These are phyloP conservation scores for Lacanobia wlatinum DNA, from an alignment of 2,888 invertebrate species.

Conservation along the genomic window DNA sequence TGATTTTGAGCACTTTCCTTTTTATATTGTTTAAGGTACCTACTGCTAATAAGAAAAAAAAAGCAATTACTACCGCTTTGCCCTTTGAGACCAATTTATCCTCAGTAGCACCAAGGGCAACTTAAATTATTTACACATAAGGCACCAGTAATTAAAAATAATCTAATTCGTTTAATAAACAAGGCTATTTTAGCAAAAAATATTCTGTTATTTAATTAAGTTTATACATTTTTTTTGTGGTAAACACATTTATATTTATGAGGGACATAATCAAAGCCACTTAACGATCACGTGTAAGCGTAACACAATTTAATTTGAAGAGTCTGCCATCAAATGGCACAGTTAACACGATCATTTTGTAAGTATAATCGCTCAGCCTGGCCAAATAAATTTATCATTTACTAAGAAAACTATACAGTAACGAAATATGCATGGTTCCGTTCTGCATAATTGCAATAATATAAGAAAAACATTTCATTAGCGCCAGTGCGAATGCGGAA, in stretches of 20 bases:
- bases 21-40: conserved; percentile 44
- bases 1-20: conserved; percentile 69
- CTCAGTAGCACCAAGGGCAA: background rate
- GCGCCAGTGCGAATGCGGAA: background rate
- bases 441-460: conserved; percentile 10
- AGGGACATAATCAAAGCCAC: background rate
- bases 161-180: background rate
- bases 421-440: background rate
- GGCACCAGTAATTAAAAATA: background rate
- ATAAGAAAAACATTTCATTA: conserved; percentile 11
- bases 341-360: conserved; percentile 15
- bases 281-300: conserved; percentile 8
- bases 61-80: background rate
- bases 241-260: conserved; percentile 5
- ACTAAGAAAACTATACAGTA: background rate
- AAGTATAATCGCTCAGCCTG: background rate
- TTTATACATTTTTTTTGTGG: background rate
- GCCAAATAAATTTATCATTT: conserved; percentile 1
- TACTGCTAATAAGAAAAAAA: background rate
- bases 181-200: conserved; percentile 12
- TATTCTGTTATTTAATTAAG: conserved; percentile 2
- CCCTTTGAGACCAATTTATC: background rate
- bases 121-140: background rate
- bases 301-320: conserved; percentile 15
- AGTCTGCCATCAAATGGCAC: background rate